Conservation (phyloP, 2,888 invertebrate genomes). For the Opisthograptis luteolata region DNA sequence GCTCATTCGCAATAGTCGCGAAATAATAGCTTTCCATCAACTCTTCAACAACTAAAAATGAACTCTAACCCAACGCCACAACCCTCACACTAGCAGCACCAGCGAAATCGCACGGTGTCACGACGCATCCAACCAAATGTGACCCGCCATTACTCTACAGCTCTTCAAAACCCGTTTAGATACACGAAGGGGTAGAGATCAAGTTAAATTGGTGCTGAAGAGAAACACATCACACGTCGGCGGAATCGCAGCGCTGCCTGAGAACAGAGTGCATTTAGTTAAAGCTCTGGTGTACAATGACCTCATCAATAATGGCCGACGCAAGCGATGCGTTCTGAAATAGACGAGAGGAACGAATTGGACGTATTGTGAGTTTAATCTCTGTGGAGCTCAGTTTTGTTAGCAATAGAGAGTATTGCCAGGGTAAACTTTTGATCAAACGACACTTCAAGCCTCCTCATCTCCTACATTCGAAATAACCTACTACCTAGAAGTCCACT, state of each 20-base stretch:
- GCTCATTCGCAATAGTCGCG: slow-evolving; percentile 74
- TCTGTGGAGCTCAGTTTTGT: background rate
- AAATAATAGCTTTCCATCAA: slow-evolving; percentile 57
- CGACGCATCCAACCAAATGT: slow-evolving; percentile 48
- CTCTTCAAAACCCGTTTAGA: slow-evolving; percentile 6
- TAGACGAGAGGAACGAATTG: slow-evolving; percentile 42
- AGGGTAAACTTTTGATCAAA: too few species aligned
- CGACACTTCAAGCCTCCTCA: too few species aligned
- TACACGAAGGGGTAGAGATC: slow-evolving; percentile 42
- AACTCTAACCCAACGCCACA: slow-evolving; percentile 38
- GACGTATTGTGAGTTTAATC: background rate
- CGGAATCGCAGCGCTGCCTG: slow-evolving; percentile 64
- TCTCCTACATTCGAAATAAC: too few species aligned
- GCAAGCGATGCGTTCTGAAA: slow-evolving; percentile 50
- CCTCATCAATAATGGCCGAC: slow-evolving; percentile 69
- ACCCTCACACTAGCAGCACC: slow-evolving; percentile 32
- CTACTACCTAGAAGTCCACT: too few species aligned
- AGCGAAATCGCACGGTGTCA: slow-evolving; percentile 42
- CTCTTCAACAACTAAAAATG: slow-evolving; percentile 35
- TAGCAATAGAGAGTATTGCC: too few species aligned
- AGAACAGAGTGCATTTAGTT: slow-evolving; percentile 78
- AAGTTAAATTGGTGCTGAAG: slow-evolving; percentile 48
- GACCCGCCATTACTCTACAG: slow-evolving; percentile 45
- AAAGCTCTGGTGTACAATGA: slow-evolving; percentile 62
- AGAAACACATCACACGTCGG: slow-evolving; percentile 75